phyloP scores from a whole-genome alignment of 2,888 invertebrate species.

The Aleiodes leptofemur region DNA sequence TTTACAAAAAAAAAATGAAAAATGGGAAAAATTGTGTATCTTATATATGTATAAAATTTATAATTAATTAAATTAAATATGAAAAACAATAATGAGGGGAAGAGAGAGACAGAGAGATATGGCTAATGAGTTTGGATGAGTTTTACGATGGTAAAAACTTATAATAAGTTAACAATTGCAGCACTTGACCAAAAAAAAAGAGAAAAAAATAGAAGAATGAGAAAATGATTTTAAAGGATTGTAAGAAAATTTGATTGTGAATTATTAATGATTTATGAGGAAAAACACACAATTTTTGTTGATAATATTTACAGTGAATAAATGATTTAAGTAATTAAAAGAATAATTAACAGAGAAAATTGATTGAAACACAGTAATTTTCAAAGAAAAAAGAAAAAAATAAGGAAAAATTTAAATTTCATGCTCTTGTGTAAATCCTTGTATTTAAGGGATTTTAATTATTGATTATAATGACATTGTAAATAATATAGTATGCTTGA shows the following conservation, averaged over 20 bases:
- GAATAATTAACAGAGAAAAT: neutral
- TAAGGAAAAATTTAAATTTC: neutral
- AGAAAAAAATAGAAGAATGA: neutral
- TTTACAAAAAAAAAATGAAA: neutral
- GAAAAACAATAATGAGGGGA: no score
- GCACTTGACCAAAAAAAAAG: neutral
- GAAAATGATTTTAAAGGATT: no score
- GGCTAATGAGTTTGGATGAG: no score
- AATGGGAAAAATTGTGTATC: neutral
- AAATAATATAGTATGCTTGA: slow-evolving; percentile 58
- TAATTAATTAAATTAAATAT: no score
- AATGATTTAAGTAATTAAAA: neutral
- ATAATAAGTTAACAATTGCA: neutral
- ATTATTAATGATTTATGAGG: no score
- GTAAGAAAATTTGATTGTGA: no score
- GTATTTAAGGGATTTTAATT: slow-evolving; percentile 13
- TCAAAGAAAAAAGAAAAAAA: neutral
- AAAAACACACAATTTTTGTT: neutral
- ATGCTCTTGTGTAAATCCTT: slow-evolving; percentile 5
- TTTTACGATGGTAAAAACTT: no score
- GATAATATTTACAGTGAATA: slow-evolving; percentile 1
- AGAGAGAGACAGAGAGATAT: no score
- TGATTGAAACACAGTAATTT: neutral
- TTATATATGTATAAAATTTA: no score
- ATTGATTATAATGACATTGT: slow-evolving; percentile 43